A percentile compares a stretch with the other conserved stretches of the same genome.
phyloP scores from a whole-genome alignment of 2,797 vertebrate species.

The Acrossocheilus fasciatus region DNA sequence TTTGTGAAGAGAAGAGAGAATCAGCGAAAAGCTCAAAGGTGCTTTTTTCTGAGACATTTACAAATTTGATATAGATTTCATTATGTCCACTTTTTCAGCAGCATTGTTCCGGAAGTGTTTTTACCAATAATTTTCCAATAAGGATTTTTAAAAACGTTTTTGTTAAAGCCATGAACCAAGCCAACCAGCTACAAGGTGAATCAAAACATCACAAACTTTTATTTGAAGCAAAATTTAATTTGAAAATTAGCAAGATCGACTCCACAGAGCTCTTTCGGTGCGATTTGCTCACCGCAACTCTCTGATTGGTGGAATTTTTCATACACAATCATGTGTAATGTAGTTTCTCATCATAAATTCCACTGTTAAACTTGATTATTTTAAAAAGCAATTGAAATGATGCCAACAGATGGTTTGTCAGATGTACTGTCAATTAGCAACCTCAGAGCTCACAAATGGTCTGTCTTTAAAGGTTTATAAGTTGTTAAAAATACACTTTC shows the following conservation, averaged over 20 bases:
- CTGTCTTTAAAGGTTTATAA: no score
- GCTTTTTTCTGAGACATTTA: slow-evolving; percentile 9
- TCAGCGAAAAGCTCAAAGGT: neutral
- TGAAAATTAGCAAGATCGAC: neutral
- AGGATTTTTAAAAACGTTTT: neutral
- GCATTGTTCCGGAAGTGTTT: neutral
- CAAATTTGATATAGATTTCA: neutral
- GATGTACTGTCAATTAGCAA: neutral
- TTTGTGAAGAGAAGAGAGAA: neutral
- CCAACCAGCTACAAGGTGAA: neutral
- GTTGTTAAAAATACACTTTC: neutral
- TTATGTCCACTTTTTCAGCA: neutral
- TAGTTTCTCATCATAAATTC: neutral
- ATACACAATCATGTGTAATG: neutral
- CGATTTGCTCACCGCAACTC: neutral
- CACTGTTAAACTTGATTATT: neutral
- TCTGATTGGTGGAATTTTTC: neutral
- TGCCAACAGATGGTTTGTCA: neutral
- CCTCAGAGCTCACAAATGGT: neutral
- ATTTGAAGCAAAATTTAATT: neutral
- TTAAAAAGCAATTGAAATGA: neutral
- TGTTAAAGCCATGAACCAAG: neutral
- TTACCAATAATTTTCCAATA: neutral
- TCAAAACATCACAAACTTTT: neutral
- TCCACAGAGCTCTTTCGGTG: neutral